Conservation (phyloP, 2,888 invertebrate species). For the Calameuta pallipes region DNA sequence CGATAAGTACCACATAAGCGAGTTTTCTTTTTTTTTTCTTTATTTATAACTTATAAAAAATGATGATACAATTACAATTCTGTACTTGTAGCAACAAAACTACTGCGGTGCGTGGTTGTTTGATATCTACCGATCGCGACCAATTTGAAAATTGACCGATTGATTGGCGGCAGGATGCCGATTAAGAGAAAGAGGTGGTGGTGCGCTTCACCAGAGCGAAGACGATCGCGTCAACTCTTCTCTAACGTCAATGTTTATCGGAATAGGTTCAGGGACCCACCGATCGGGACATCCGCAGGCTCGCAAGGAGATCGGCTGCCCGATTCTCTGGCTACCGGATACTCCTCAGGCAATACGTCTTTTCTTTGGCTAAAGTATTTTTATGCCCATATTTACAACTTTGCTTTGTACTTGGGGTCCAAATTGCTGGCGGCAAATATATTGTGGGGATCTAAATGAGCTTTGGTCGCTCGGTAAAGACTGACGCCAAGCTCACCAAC, state of each 20-base stretch:
- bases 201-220: not conserved
- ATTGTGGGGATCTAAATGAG: constrained; percentile 91
- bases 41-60: constrained; percentile 62
- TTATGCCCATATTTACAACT: constrained; percentile 26
- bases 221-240: not conserved
- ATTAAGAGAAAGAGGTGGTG: not conserved
- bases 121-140: not conserved
- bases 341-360: not conserved
- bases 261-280: not conserved
- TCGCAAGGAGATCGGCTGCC: not conserved
- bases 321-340: not conserved
- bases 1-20: not conserved
- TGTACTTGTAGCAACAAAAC: constrained; percentile 50
- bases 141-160: not conserved
- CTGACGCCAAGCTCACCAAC: constrained; percentile 85
- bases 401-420: constrained; percentile 40
- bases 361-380: not conserved
- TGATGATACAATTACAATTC: constrained; percentile 53
- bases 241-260: not conserved
- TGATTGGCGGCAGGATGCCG: not conserved
- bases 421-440: constrained; percentile 93
- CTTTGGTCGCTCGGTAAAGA: constrained; percentile 85
- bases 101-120: not conserved
- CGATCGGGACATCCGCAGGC: not conserved
- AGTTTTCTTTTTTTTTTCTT: constrained; percentile 34